These are phyloP conservation scores for Anguilla marmorata DNA, from an alignment of 2,797 vertebrate species.

Conservation along the genomic window DNA sequence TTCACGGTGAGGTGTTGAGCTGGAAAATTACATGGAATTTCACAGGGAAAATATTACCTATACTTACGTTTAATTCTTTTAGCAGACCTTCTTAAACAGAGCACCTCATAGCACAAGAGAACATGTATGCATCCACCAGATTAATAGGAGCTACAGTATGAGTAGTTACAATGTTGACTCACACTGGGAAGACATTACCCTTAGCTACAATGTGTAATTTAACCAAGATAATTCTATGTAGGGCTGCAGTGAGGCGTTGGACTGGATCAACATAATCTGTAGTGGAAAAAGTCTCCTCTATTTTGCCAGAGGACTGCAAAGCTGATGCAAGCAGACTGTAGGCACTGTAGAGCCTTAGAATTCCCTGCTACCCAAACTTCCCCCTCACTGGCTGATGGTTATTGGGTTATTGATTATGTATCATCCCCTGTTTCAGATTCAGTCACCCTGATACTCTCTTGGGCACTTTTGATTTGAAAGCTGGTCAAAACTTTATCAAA, in stretches of 20 bases:
- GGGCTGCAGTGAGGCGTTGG: neutral
- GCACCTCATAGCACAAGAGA: neutral
- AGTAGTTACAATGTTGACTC: neutral
- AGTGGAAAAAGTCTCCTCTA: neutral
- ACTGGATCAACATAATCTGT: neutral
- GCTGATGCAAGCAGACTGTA: neutral
- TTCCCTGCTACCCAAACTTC: too few relatives aligned
- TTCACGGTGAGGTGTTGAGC: neutral
- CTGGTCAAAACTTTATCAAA: neutral
- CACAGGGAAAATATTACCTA: neutral
- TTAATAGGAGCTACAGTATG: neutral
- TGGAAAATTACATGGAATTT: neutral
- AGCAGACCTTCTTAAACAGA: neutral
- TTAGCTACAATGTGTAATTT: neutral
- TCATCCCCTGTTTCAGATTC: neutral
- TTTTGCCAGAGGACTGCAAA: neutral
- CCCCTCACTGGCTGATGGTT: neutral
- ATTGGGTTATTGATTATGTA: neutral
- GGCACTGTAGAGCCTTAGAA: neutral
- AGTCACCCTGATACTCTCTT: neutral
- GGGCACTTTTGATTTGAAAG: neutral
- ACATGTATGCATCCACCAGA: neutral
- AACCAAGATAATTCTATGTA: neutral
- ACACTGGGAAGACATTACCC: neutral
- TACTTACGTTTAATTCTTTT: neutral